These are phyloP conservation scores for Ostrea edulis DNA, from an alignment of 1,140 invertebrate species.

Conservation along the genomic window DNA sequence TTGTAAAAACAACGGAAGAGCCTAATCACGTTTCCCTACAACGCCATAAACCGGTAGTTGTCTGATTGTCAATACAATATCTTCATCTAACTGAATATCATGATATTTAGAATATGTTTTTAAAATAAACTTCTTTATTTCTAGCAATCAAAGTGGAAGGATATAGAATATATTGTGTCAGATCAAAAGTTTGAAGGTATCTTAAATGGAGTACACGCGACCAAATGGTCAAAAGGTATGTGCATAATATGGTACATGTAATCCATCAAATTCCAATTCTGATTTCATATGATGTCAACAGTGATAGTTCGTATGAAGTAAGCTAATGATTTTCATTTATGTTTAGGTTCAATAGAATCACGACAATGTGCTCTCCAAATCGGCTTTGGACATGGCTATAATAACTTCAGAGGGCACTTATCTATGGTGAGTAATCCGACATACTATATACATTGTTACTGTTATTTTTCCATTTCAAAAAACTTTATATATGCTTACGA, in stretches of 20 bases:
- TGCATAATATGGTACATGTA: background rate
- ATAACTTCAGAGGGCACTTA: slow-evolving; percentile 49
- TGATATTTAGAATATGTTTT: too few species aligned
- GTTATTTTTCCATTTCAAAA: too few species aligned
- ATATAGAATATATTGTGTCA: slow-evolving; percentile 44
- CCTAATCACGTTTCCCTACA: background rate
- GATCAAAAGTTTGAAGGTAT: slow-evolving; percentile 45
- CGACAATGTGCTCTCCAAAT: slow-evolving; percentile 55
- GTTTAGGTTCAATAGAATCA: slow-evolving; percentile 49
- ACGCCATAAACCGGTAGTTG: slow-evolving; percentile 43
- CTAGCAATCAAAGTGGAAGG: slow-evolving; percentile 46
- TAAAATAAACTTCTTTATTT: slow-evolving; percentile 18
- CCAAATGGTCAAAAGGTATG: slow-evolving; percentile 37
- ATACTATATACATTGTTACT: background rate
- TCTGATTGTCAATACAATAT: background rate
- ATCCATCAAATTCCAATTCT: background rate
- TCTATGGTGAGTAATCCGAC: slow-evolving; percentile 43
- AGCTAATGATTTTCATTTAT: background rate
- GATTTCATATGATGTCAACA: background rate
- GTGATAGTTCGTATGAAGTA: background rate
- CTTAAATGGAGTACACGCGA: slow-evolving; percentile 16
- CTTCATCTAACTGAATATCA: too few species aligned
- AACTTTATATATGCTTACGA: too few species aligned
- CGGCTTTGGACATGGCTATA: slow-evolving; percentile 49
- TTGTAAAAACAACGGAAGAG: slow-evolving; percentile 41